These are phyloP conservation scores for Eretmochelys imbricata DNA, from an alignment of 2,113 vertebrate species.

Conservation along the genomic window DNA sequence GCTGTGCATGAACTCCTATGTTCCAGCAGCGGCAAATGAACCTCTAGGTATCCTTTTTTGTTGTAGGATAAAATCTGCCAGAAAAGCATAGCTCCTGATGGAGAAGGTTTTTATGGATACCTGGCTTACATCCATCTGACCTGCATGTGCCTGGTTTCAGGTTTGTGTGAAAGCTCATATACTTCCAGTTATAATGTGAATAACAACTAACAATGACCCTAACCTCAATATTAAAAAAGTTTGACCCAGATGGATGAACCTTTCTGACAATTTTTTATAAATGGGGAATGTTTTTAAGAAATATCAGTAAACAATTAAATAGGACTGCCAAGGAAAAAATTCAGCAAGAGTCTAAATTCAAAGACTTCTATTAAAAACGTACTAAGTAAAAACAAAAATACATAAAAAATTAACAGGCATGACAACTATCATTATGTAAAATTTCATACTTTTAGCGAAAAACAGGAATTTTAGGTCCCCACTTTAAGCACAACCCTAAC, in stretches of 20 bases:
- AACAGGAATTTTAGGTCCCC: not conserved
- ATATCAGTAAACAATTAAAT: not conserved
- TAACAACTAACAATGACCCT: not conserved
- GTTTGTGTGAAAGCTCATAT: fast-evolving
- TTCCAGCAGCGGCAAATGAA: not conserved
- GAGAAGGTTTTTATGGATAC: not conserved
- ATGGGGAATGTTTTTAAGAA: not conserved
- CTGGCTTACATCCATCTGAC: fast-evolving
- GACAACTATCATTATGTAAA: not conserved
- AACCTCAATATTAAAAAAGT: not conserved
- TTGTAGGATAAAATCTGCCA: not conserved
- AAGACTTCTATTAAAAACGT: not conserved
- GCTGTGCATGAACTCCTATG: not conserved
- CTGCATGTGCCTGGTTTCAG: fast-evolving
- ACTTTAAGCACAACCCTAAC: no score
- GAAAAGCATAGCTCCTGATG: not conserved
- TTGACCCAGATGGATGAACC: not conserved
- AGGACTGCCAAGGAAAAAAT: not conserved
- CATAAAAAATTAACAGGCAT: not conserved
- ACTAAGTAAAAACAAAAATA: no score
- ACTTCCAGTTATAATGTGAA: not conserved
- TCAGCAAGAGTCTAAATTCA: not conserved
- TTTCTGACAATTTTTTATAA: not conserved
- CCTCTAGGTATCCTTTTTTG: not conserved
- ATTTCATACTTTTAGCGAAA: not conserved